A percentile compares a stretch with the other conserved stretches of the same genome.
phyloP scores from a whole-genome alignment of 2,113 vertebrate genomes.

The Trinectes maculatus region DNA sequence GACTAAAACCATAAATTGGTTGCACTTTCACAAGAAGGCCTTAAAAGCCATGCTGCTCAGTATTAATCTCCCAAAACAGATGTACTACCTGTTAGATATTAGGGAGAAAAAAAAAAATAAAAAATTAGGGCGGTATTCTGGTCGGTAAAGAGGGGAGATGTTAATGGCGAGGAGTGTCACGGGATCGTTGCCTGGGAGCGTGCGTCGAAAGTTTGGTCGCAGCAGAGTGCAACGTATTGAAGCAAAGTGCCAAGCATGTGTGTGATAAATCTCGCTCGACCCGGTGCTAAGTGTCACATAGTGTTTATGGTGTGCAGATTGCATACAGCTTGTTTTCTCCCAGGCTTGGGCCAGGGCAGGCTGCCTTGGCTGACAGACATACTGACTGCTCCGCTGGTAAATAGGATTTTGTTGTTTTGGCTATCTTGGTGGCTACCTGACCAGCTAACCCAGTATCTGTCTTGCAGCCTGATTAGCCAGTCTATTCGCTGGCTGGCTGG shows the following conservation, averaged over 20 bases:
- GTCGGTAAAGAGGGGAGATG: slow-evolving; percentile 47
- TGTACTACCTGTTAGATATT: slow-evolving; percentile 69
- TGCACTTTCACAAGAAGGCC: slow-evolving; percentile 39
- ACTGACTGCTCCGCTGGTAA: slow-evolving; percentile 31
- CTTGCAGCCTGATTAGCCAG: slow-evolving; percentile 51
- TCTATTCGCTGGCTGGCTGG: slow-evolving; percentile 56
- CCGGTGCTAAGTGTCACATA: slow-evolving; percentile 68
- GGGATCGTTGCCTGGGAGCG: slow-evolving; percentile 40
- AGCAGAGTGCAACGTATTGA: slow-evolving; percentile 55
- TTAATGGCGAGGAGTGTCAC: slow-evolving; percentile 57
- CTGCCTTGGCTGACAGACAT: slow-evolving; percentile 51
- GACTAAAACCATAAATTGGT: slow-evolving; percentile 45
- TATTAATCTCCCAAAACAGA: slow-evolving; percentile 71
- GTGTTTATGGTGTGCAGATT: slow-evolving; percentile 76
- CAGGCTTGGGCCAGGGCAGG: slow-evolving; percentile 44
- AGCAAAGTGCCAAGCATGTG: slow-evolving; percentile 62
- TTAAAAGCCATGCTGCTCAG: slow-evolving; percentile 55
- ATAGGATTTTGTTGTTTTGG: slow-evolving; percentile 47
- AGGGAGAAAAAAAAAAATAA: too few species aligned
- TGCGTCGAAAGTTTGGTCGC: slow-evolving; percentile 62
- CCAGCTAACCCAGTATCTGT: slow-evolving; percentile 39
- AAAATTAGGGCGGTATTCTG: slow-evolving; percentile 64
- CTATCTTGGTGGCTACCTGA: slow-evolving; percentile 37
- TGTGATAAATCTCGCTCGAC: slow-evolving; percentile 67
- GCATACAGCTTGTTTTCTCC: slow-evolving; percentile 66